Evolutionary conservation across 2,113 vertebrate genomes (phyloP).

Genomic region (Parus major): DNA sequence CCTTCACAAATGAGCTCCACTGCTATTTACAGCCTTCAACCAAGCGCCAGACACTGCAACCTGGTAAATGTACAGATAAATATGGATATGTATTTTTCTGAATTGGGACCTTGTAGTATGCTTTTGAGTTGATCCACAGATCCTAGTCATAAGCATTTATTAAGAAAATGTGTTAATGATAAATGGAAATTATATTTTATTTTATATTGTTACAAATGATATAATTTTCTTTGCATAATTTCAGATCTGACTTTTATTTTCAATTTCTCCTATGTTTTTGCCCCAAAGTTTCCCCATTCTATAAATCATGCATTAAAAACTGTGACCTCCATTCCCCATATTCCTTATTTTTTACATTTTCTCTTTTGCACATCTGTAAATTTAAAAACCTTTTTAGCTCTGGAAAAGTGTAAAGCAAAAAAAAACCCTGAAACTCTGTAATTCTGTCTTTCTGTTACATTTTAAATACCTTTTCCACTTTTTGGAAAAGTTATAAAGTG

Average conservation of each 20-base stretch:
- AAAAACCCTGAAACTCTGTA: neutral
- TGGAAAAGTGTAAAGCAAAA: neutral
- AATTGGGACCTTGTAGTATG: neutral
- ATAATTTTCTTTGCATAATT: neutral
- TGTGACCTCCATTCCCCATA: neutral
- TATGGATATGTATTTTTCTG: neutral
- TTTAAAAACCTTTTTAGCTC: neutral
- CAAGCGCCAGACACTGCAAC: neutral
- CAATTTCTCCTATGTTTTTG: neutral
- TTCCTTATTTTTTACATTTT: neutral
- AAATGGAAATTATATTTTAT: neutral
- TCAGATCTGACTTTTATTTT: neutral
- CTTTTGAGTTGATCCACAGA: neutral
- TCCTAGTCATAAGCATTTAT: neutral
- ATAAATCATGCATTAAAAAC: neutral
- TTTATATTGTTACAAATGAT: neutral
- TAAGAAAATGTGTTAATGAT: neutral
- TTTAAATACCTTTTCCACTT: neutral
- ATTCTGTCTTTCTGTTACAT: neutral
- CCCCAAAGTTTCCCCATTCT: neutral
- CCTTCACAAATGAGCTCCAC: neutral
- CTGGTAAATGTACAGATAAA: constrained; percentile 12
- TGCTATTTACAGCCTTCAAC: constrained; percentile 6
- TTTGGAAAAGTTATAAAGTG: neutral
- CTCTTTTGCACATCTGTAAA: neutral